These are phyloP conservation scores for Oscheius sp. DNA, from an alignment of 2,888 invertebrate species.

Conservation along the genomic window DNA sequence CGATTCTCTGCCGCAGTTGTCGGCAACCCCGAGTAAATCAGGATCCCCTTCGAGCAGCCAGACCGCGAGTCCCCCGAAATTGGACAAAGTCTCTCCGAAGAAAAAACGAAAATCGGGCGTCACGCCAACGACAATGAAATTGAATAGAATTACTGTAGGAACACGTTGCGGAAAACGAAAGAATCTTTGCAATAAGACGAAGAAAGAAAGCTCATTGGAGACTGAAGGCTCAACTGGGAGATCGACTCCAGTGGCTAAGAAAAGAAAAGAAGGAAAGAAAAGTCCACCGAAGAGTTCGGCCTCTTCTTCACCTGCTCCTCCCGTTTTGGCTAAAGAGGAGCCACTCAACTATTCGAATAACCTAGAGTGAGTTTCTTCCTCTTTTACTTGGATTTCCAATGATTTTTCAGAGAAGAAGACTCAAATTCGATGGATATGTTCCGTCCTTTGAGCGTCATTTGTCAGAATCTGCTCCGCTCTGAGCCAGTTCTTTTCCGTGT, in stretches of 20 bases:
- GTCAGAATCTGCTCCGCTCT: not conserved
- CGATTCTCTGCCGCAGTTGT: not conserved
- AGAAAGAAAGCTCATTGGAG: no score
- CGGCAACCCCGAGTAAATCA: not conserved
- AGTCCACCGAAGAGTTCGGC: not conserved
- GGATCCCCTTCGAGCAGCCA: no score
- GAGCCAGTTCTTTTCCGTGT: slow-evolving; percentile 8
- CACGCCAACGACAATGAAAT: no score
- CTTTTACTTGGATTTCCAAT: not conserved
- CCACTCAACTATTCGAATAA: not conserved
- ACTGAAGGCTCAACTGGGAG: no score
- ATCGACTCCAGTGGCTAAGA: no score
- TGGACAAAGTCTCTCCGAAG: no score
- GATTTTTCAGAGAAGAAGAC: not conserved
- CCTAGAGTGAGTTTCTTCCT: not conserved
- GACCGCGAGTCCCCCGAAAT: no score
- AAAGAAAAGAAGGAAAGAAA: no score
- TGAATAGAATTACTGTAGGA: no score
- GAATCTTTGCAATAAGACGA: no score
- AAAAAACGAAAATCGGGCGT: no score
- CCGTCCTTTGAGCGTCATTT: slow-evolving; percentile 16
- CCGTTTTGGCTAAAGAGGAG: slow-evolving; percentile 13
- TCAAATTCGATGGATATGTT: not conserved
- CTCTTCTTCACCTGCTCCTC: not conserved
- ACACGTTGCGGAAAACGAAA: no score